Evolutionary conservation across 2,113 vertebrate genomes (phyloP), one percentile per base, ranked within the genome.

Genomic region (Rhipidura dahli): DNA sequence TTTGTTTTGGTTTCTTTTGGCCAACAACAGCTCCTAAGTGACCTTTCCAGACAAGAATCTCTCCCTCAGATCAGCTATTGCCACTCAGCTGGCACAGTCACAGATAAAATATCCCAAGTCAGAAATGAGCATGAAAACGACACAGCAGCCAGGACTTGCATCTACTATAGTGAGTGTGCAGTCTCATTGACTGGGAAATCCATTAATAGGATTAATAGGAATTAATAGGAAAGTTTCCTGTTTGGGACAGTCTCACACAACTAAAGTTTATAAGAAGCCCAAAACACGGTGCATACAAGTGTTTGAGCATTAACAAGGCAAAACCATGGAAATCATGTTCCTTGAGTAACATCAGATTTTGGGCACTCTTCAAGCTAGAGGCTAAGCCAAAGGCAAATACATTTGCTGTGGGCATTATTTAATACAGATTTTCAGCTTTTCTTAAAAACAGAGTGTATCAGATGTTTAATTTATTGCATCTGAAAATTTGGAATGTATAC

Each of bases 321-420:
- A 89, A 91, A 14, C 14, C 73, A 57, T 39, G 42, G 42, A 93
- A 83, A 91, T 33, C 42, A 20, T 16, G 13, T 39, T 95, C 44
- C 79, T 70, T 40, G 11, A 80, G 47, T 24, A 83, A 78, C 63
- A 89, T 50, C 24, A 75, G 20, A 49, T 60, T 78, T 70, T 82
- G 96, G 95, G 93, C 95, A 96, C 71, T 71, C 89, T 97, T 96
- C 28, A 93, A 96, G 97, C 97, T 94, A 86, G 93, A 97, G 97
- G 97, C 97, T 90, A 97, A 97, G 98, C 98, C 96, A 56, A 93
- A n/a, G 97, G 97, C 97, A 97, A 95, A 88, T 53, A 96, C 80
- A 93, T 93, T 85, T 91, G 95, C 96, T 96, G 86, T 91, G 92
- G 96, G 94, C 94, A 94, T 75, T 94, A 78, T 71, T 95, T 96